Base-by-base conservation (phyloP, 1,140 invertebrate species). In the Pseudomyrmex pallidus region DNA sequence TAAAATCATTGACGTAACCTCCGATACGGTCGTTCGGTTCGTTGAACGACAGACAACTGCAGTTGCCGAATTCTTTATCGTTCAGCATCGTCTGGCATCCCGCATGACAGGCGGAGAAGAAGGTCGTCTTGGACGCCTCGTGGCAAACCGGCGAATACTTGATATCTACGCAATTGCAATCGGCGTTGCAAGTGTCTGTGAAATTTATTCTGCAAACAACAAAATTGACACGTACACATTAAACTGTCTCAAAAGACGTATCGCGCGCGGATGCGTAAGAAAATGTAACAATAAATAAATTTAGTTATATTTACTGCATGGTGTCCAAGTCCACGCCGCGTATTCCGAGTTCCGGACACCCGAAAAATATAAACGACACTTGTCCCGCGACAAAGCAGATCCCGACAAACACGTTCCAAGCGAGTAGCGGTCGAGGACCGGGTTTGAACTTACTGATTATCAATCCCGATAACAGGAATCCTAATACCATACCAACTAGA, bases 371-470 rank as follows among this genome's bases (percentile, higher is more conserved):
- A 70, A 95, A 95, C 3, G 89, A 88, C 8, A 95, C 85, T 90
- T 95, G 92, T 22, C 95, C 95, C 7, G 92, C 25, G 9, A 96
- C 93, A 63, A 94, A 96, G 12, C 95, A 88, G 9, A 95, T 76
- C 1, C 96, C 96, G 46, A 96, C 95, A 2, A 96, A 72, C 0
- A 96, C 95, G 89, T 96, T 96, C 96, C 96, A 97, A 61, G 94
- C 93, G 0, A 96, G 93, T 0, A 97, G 91, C 61, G 94, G 95
- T 73, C 95, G 93, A 0, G 96, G 95, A 15, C 93, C 88, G 0
- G 96, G 96, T 83, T 96, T 95, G 62, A 95, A 96, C 89, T 95
- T 96, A 12, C 95, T 95, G 20, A 97, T 96, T 0, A 96, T 78
- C 15, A 95, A 88, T 13, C 96, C 96, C 1, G 96, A 96, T 0